Evolutionary conservation across 53 echinoderm and acorn worm species (phyloP).

Genomic region (Holothuria scabra): DNA sequence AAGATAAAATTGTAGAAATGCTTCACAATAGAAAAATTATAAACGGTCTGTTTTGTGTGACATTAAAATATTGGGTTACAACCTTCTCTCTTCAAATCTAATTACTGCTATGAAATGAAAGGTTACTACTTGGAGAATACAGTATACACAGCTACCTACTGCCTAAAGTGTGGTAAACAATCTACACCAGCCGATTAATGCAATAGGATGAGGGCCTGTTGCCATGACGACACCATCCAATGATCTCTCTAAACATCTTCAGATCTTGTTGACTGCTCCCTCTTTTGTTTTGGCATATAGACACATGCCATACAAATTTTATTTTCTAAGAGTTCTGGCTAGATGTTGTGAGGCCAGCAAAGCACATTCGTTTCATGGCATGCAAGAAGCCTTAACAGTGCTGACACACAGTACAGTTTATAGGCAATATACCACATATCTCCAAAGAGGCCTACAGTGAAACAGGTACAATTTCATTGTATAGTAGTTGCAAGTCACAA

Average conservation of each 20-base stretch:
- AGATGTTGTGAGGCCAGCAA: slow-evolving; percentile 5
- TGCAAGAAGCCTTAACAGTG: neutral
- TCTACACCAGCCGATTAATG: neutral
- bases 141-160: too few relatives aligned
- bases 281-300: slow-evolving; percentile 14
- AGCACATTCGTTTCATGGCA: neutral
- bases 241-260: slow-evolving; percentile 28
- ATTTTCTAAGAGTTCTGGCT: neutral
- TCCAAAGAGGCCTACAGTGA: slow-evolving; percentile 4
- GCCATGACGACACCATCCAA: slow-evolving; percentile 28
- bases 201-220: slow-evolving; percentile 4
- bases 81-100: too few relatives aligned
- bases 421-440: neutral
- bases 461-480: too few relatives aligned
- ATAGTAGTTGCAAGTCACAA: too few relatives aligned
- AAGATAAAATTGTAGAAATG: too few relatives aligned
- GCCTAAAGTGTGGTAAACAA: too few relatives aligned
- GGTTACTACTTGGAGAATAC: too few relatives aligned
- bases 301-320: neutral
- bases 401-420: neutral
- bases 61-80: too few relatives aligned
- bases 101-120: too few relatives aligned
- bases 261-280: slow-evolving; percentile 26
- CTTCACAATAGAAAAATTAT: too few relatives aligned
- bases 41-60: too few relatives aligned